Conservation (phyloP, 1,140 invertebrate species). For the Papilio polytes region DNA sequence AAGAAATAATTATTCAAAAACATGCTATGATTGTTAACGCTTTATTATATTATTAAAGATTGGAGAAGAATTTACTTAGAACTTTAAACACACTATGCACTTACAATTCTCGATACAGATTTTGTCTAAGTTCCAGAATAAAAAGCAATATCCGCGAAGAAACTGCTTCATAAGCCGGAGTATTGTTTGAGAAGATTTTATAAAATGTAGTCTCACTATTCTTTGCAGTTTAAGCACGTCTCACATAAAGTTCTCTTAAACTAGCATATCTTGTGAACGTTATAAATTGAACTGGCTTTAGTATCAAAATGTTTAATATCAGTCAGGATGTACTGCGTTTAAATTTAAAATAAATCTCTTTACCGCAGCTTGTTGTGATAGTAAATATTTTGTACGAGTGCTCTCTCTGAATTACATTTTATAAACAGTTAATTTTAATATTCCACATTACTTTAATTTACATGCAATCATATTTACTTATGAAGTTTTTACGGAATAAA, state of each 20-base stretch:
- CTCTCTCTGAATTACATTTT: constrained; percentile 14
- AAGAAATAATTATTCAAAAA: no score
- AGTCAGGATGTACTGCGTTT: not conserved
- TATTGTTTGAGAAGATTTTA: constrained; percentile 33
- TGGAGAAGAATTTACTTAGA: not conserved
- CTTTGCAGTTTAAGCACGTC: constrained; percentile 36
- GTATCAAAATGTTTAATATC: constrained; percentile 14
- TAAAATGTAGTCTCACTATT: constrained; percentile 18
- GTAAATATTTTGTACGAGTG: constrained; percentile 19
- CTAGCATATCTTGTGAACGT: constrained; percentile 24
- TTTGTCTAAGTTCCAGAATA: not conserved
- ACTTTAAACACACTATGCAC: not conserved
- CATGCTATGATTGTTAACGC: no score
- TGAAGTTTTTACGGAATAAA: not conserved
- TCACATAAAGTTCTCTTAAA: constrained; percentile 32
- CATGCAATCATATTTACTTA: not conserved
- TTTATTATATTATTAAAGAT: no score
- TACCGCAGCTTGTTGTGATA: constrained; percentile 13
- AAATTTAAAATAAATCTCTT: constrained; percentile 24
- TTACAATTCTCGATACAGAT: not conserved
- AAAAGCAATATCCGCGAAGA: constrained; percentile 29
- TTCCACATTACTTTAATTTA: not conserved
- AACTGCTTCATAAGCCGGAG: constrained; percentile 9
- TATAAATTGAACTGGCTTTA: constrained; percentile 27
- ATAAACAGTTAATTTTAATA: constrained; percentile 3